phyloP scores from a whole-genome alignment of 2,888 invertebrate genomes.

The Lissonota sp. region DNA sequence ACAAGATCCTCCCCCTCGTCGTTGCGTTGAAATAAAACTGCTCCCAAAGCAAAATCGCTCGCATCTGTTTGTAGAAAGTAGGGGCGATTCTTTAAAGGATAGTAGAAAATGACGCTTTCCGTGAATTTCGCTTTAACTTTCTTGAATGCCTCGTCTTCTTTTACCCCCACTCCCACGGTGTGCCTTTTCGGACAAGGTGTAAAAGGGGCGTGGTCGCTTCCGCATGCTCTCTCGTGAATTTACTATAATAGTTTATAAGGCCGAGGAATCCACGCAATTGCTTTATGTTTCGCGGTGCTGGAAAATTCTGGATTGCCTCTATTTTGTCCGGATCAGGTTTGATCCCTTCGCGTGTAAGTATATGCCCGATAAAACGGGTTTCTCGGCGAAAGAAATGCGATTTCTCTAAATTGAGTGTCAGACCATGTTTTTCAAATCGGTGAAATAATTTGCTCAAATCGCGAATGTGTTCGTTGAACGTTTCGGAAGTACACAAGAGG shows the following conservation, averaged over 20 bases:
- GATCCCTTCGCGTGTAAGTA: constrained; percentile 7
- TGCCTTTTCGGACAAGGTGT: background rate
- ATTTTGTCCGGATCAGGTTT: constrained; percentile 25
- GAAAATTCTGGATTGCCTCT: background rate
- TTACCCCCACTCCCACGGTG: no score
- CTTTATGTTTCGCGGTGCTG: background rate
- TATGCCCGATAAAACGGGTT: background rate
- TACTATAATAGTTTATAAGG: constrained; percentile 22
- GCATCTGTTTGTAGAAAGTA: constrained; percentile 18
- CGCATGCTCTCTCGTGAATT: constrained; percentile 22
- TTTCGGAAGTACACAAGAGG: no score
- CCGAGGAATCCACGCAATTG: constrained; percentile 25
- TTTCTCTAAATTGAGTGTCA: no score
- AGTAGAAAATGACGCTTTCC: background rate
- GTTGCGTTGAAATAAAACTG: background rate
- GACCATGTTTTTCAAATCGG: no score
- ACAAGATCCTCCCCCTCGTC: constrained; percentile 1
- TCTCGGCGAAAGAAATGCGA: no score
- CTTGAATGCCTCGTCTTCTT: no score
- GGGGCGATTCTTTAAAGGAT: background rate
- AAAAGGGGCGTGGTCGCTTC: background rate
- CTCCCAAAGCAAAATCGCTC: constrained; percentile 9
- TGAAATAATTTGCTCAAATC: no score
- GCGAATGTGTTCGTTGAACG: no score
- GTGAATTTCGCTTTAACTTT: background rate